phyloP scores from a whole-genome alignment of 1,140 invertebrate genomes.

The Diploscapter pachys region DNA sequence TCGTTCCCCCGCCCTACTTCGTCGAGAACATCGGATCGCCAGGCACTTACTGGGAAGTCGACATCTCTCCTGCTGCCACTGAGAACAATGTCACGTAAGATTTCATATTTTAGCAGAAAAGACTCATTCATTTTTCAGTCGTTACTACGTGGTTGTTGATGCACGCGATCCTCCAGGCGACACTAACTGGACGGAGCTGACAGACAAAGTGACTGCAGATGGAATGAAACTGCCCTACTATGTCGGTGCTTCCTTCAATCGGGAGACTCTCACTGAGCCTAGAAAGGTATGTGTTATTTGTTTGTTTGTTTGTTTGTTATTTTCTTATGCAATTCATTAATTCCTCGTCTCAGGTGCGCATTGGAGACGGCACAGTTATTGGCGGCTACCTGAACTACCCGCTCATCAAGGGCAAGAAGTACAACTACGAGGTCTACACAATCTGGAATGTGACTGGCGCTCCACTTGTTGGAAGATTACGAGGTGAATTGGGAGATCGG shows the following conservation, averaged over 20 bases:
- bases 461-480: conserved; percentile 48
- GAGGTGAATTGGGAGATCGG: conserved; percentile 40
- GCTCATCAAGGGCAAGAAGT: conserved; percentile 55
- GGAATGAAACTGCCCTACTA: conserved; percentile 55
- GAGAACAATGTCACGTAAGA: conserved; percentile 56
- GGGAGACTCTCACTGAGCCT: conserved; percentile 46
- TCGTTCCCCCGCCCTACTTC: conserved; percentile 57
- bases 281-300: conserved; percentile 29
- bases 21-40: conserved; percentile 52
- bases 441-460: conserved; percentile 50
- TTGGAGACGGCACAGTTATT: conserved; percentile 55
- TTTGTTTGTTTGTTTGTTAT: too few species aligned
- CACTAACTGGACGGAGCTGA: conserved; percentile 57
- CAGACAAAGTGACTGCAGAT: conserved; percentile 58
- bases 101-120: too few species aligned
- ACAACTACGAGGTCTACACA: conserved; percentile 59
- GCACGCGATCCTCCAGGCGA: conserved; percentile 57
- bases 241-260: conserved; percentile 53
- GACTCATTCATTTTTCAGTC: neutral
- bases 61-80: conserved; percentile 51
- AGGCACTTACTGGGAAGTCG: conserved; percentile 54
- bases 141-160: conserved; percentile 51
- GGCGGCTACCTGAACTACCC: conserved; percentile 58
- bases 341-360: conserved; percentile 18
- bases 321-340: too few species aligned